Percentiles rank a stretch among this genome's conserved stretches.
These are phyloP conservation scores for Cataglyphis albicans DNA, from an alignment of 2,888 invertebrate species.

Conservation along the genomic window DNA sequence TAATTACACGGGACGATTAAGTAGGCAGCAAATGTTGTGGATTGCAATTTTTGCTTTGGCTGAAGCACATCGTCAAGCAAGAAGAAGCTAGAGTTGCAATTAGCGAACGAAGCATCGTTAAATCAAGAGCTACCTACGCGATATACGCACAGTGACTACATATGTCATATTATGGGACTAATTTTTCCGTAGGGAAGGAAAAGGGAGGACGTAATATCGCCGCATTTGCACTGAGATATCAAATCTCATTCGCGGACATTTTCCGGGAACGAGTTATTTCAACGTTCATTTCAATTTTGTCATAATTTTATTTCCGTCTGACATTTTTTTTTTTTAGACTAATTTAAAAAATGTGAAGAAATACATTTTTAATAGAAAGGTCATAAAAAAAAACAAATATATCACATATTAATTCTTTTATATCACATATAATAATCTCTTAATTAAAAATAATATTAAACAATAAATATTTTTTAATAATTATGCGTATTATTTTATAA, in stretches of 20 bases:
- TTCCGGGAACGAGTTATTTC: conserved; percentile 10
- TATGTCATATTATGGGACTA: conserved; percentile 1
- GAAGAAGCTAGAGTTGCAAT: conserved; percentile 57
- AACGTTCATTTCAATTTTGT: conserved; percentile 5
- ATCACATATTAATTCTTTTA: background rate
- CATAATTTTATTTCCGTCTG: background rate
- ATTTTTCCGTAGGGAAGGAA: conserved; percentile 1
- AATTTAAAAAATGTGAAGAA: background rate
- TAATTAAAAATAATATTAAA: background rate
- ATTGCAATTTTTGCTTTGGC: conserved; percentile 21
- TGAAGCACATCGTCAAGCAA: conserved; percentile 48
- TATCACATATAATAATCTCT: background rate
- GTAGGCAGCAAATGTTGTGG: conserved; percentile 14
- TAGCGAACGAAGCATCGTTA: conserved; percentile 40
- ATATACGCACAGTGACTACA: conserved; percentile 10
- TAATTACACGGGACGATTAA: background rate
- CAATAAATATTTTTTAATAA: too few species aligned
- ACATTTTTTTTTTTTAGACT: background rate
- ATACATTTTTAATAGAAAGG: background rate
- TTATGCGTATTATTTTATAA: too few species aligned
- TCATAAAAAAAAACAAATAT: background rate
- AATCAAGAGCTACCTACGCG: conserved; percentile 50
- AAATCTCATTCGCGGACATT: conserved; percentile 24
- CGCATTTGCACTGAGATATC: conserved; percentile 38
- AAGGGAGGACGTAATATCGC: background rate